Evolutionary conservation across 2,888 invertebrate species (phyloP).

Genomic region (Diplolepis rosae): DNA sequence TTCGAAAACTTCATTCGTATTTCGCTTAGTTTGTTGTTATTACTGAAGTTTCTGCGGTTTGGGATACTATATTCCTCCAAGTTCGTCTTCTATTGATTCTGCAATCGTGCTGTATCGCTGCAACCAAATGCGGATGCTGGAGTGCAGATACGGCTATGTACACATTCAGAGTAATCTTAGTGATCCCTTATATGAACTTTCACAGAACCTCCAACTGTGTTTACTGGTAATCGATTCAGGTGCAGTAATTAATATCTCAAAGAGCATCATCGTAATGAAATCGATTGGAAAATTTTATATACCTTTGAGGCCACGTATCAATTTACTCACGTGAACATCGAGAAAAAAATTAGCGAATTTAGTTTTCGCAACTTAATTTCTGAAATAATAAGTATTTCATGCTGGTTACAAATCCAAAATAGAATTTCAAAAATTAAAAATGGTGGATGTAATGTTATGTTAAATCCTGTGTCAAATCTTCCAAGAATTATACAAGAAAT

Average conservation of each 20-base stretch:
- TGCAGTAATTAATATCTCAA: slow-evolving; percentile 19
- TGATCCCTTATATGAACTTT: slow-evolving; percentile 28
- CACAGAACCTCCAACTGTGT: slow-evolving; percentile 15
- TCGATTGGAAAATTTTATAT: too few relatives aligned
- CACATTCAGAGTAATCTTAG: neutral
- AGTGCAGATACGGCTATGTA: slow-evolving; percentile 11
- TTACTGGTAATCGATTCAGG: slow-evolving; percentile 20
- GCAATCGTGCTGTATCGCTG: neutral
- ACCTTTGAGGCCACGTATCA: too few relatives aligned
- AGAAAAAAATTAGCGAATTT: too few relatives aligned
- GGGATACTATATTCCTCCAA: neutral
- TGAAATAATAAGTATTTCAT: too few relatives aligned
- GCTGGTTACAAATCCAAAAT: too few relatives aligned
- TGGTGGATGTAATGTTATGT: too few relatives aligned
- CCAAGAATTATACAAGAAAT: too few relatives aligned
- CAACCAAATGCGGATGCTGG: slow-evolving; percentile 1
- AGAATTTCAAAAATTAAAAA: too few relatives aligned
- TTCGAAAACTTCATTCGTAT: slow-evolving; percentile 10
- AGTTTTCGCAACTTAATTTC: too few relatives aligned
- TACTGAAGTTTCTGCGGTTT: neutral
- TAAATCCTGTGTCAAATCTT: too few relatives aligned
- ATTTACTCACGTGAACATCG: too few relatives aligned
- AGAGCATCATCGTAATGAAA: neutral
- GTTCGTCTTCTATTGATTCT: slow-evolving; percentile 21
- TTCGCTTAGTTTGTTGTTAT: slow-evolving; percentile 4